phyloP scores from a whole-genome alignment of 2,113 vertebrate species.

The Trematomus loennbergii region DNA sequence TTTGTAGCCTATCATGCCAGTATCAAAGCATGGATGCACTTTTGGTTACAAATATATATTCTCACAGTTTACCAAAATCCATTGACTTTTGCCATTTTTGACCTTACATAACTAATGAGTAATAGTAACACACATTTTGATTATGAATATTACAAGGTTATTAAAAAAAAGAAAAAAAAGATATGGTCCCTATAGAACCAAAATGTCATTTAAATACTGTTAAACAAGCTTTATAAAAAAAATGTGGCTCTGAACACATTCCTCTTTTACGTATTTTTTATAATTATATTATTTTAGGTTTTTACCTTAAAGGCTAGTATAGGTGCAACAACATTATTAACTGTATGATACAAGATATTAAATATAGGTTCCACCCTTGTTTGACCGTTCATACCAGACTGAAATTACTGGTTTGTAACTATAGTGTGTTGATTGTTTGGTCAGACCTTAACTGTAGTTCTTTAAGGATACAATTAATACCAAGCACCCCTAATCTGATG shows the following conservation, averaged over 20 bases:
- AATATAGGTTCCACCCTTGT: neutral
- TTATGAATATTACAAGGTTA: neutral
- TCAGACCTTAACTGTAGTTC: too few species aligned
- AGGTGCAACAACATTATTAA: neutral
- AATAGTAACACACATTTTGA: neutral
- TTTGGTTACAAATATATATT: neutral
- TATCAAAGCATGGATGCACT: neutral
- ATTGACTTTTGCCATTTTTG: neutral
- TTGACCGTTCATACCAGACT: too few species aligned
- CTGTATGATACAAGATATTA: neutral
- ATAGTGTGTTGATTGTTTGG: neutral
- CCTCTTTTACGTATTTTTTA: neutral
- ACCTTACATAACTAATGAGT: neutral
- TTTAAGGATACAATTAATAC: neutral
- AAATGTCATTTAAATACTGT: neutral
- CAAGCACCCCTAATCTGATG: neutral
- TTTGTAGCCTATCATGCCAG: too few species aligned
- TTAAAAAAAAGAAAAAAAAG: neutral
- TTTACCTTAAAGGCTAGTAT: constrained; percentile 1
- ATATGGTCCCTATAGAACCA: neutral
- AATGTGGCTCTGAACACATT: neutral
- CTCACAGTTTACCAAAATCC: neutral
- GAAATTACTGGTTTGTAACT: neutral
- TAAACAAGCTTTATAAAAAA: neutral
- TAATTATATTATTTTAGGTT: neutral